Evolutionary conservation across 53 echinoderm and acorn worm species (phyloP).

Genomic region (Actinopyga echinites): DNA sequence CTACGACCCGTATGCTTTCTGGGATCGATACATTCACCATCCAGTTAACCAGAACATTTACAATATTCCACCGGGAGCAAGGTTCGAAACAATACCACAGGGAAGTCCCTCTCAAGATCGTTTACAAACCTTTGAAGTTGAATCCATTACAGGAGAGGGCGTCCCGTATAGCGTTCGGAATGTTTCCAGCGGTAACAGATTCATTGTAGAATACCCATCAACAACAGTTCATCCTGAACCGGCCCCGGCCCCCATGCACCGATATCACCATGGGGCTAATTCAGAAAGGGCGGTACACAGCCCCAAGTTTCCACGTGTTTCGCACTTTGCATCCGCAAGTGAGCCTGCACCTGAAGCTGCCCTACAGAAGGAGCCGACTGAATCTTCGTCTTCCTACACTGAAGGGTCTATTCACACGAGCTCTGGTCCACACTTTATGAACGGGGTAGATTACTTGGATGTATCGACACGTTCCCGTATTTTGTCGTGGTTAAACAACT

Average conservation of each 20-base stretch:
- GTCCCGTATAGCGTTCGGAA: neutral
- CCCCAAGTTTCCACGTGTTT: neutral
- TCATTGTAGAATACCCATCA: constrained; percentile 3
- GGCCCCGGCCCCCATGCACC: neutral
- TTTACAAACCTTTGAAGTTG: constrained; percentile 7
- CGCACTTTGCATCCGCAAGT: neutral
- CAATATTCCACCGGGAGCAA: constrained; percentile 9
- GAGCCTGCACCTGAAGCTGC: neutral
- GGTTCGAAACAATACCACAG: neutral
- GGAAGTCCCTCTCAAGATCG: neutral
- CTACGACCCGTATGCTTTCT: constrained; percentile 15
- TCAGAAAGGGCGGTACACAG: neutral
- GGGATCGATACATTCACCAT: neutral
- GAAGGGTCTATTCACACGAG: constrained; percentile 7
- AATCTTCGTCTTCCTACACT: constrained; percentile 8
- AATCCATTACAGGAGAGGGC: constrained; percentile 16
- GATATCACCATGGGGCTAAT: neutral
- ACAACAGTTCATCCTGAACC: neutral
- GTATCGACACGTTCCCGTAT: constrained; percentile 22
- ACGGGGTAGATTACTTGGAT: constrained; percentile 31
- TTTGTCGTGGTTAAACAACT: constrained; percentile 12
- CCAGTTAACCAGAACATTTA: neutral
- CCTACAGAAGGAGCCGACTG: neutral
- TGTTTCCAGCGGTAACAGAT: constrained; percentile 1
- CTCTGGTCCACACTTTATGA: constrained; percentile 36